Evolutionary conservation across 1,140 invertebrate genomes (phyloP).

Genomic region (Alviniconcha marisindica): DNA sequence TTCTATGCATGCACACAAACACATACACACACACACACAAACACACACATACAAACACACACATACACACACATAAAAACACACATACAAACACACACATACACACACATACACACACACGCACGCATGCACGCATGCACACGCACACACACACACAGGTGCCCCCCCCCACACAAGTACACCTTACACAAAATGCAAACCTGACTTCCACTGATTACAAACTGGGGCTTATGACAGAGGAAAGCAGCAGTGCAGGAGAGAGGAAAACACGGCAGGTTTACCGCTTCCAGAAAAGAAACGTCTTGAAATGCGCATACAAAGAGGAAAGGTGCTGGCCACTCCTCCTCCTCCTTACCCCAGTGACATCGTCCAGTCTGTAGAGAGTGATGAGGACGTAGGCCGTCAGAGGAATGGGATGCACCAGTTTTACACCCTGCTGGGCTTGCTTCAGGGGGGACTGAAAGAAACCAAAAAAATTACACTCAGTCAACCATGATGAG

Average conservation of each 20-base stretch:
- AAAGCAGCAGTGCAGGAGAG: too few relatives aligned
- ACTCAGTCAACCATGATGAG: too few relatives aligned
- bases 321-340: too few relatives aligned
- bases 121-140: neutral
- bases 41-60: too few relatives aligned
- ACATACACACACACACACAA: too few relatives aligned
- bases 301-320: too few relatives aligned
- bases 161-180: neutral
- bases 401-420: constrained; percentile 67
- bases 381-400: constrained; percentile 69
- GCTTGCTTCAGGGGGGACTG: constrained; percentile 52
- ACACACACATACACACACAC: constrained; percentile 9
- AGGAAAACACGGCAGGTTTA: too few relatives aligned
- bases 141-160: neutral
- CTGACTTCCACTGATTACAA: neutral
- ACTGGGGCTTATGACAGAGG: too few relatives aligned
- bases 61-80: too few relatives aligned
- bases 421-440: constrained; percentile 44
- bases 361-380: constrained; percentile 81
- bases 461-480: constrained; percentile 10
- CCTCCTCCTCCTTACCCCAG: constrained; percentile 82
- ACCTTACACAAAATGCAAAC: neutral
- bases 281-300: too few relatives aligned
- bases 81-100: neutral
- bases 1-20: too few relatives aligned